Conservation (phyloP, 2,888 invertebrate genomes). For the Abrostola triplasia region DNA sequence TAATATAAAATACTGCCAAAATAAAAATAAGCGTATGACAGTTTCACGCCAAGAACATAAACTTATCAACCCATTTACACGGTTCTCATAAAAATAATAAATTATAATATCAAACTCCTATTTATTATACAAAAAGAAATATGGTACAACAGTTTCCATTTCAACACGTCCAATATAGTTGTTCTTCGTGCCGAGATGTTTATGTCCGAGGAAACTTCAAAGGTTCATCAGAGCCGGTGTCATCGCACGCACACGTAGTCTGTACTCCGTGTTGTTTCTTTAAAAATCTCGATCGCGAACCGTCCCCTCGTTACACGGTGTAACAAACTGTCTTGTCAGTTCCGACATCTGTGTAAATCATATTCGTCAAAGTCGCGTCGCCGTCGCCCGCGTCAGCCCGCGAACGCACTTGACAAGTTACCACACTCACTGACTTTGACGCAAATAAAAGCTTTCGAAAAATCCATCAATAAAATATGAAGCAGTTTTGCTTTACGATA, state of each 20-base stretch:
- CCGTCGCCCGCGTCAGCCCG: conserved; percentile 19
- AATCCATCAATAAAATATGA: conserved; percentile 52
- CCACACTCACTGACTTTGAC: conserved; percentile 54
- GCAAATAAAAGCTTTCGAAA: conserved; percentile 56
- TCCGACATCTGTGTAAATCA: conserved; percentile 56
- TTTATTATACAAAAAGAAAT: conserved; percentile 50
- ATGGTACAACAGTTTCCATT: conserved; percentile 37
- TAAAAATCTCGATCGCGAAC: conserved; percentile 20
- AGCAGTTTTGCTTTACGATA: conserved; percentile 69
- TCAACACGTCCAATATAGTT: conserved; percentile 51
- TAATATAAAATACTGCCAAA: conserved; percentile 40
- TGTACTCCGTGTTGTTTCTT: conserved; percentile 25
- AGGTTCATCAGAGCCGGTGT: conserved; percentile 43
- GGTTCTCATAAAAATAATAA: conserved; percentile 49
- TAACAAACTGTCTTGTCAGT: conserved; percentile 54
- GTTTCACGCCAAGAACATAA: conserved; percentile 39
- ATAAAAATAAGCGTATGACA: conserved; percentile 42
- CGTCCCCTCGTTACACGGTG: conserved; percentile 28
- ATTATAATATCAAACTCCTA: conserved; percentile 48
- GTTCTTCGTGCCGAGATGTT: conserved; percentile 43
- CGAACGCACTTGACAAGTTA: conserved; percentile 42
- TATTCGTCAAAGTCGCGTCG: conserved; percentile 53
- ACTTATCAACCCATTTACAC: conserved; percentile 46
- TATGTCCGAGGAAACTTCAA: conserved; percentile 38
- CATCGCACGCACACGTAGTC: conserved; percentile 32